Conservation (phyloP, 2,888 invertebrate species). For the Ceramica pisi region DNA sequence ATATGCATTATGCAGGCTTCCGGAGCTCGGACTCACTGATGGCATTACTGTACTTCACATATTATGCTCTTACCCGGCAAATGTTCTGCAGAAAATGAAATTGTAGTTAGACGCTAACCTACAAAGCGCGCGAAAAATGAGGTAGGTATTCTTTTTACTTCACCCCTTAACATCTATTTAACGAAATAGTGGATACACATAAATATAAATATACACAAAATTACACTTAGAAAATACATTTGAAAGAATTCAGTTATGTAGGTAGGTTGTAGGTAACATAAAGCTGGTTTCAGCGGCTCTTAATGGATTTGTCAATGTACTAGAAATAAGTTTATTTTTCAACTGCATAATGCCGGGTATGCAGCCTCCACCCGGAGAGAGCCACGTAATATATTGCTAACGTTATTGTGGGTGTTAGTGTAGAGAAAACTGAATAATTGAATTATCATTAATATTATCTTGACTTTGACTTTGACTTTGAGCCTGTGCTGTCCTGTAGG, state of each 20-base stretch:
- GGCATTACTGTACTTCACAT: slow-evolving; percentile 65
- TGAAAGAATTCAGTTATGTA: background rate
- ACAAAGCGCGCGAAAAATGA: slow-evolving; percentile 36
- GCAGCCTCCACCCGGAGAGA: background rate
- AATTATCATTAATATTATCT: too few species aligned
- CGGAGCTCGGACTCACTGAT: slow-evolving; percentile 67
- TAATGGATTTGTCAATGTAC: background rate
- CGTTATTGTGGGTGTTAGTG: background rate
- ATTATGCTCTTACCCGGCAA: slow-evolving; percentile 43
- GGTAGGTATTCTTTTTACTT: slow-evolving; percentile 35
- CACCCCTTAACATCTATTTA: slow-evolving; percentile 20
- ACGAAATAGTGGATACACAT: slow-evolving; percentile 16
- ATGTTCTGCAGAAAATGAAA: slow-evolving; percentile 58
- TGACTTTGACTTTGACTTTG: too few species aligned
- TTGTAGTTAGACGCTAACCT: slow-evolving; percentile 56
- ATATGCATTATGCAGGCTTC: slow-evolving; percentile 72
- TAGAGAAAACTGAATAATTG: background rate
- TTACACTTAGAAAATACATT: slow-evolving; percentile 13
- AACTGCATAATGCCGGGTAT: slow-evolving; percentile 5
- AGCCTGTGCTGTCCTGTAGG: too few species aligned
- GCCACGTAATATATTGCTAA: background rate
- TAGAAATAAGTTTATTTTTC: background rate
- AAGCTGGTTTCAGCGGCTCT: background rate
- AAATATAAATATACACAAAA: slow-evolving; percentile 3
- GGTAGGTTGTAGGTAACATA: background rate